Base-by-base conservation (phyloP, 2,113 vertebrate genomes). In the Morone chrysops region DNA sequence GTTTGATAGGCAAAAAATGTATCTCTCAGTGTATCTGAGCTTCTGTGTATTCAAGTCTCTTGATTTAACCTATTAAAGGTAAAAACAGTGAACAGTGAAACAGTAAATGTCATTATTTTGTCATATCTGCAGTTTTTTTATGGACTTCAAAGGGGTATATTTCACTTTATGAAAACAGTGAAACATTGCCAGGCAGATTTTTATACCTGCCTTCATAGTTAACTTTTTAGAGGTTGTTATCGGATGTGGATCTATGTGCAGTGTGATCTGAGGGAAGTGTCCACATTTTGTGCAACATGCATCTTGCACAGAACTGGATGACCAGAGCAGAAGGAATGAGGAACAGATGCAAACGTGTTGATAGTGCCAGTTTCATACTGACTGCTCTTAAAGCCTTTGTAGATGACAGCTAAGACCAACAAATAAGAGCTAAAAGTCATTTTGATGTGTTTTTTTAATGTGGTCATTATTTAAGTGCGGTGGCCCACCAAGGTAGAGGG, bases 101-200 rank as follows among this genome's bases (percentile, higher is more conserved):
- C 22, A 22, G 45, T 31, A 61, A 50, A 62, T 40, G 22, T 61
- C 43, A 66, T 22, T 59, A 68, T 68, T 77, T 38, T 38, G 17
- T 40, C 41, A 57, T 12, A 22, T 6, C 17, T 18, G 38, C 20
- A 22, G 38, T 43, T 38, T 40, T 40, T 61, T 77, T 31, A 48
- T 9, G 6, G 31, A 41, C 67, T 70, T 77, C 67, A 65, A 76
- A 77, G 38, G 57, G 57, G 18, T 22, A 56, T 56, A 54, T 62
- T 75, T 54, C 65, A 61, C 47, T 45, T 9, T 6, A 2, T 17
- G 36, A 38, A 47, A 72, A 73, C 47, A 25, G 40, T 14, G 17
- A 41, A 48, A 65, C 18, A 13, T 62, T 53, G 8, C 36, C n/a
- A 31, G 31, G 31, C 31, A 31, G 31, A 31, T 31, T 31, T 31